phyloP scores from a whole-genome alignment of 1,140 invertebrate genomes.

The Thaumatotibia leucotreta region DNA sequence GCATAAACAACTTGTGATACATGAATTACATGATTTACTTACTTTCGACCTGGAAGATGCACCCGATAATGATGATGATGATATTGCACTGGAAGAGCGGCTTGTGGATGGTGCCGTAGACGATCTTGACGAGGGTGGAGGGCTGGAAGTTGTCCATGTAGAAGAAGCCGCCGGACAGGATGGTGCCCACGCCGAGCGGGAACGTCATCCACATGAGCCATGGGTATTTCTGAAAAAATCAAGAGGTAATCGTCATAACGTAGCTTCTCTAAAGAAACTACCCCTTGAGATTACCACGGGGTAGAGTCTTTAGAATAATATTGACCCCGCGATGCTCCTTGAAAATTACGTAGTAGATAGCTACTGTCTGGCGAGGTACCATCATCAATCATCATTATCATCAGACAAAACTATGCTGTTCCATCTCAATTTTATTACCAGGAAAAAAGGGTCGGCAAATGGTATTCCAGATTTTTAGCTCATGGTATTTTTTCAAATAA shows the following conservation, averaged over 20 bases:
- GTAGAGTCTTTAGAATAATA: background rate
- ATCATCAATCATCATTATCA: too few species aligned
- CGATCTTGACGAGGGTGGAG: constrained; percentile 25
- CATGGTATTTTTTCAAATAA: too few species aligned
- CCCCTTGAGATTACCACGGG: background rate
- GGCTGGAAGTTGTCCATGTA: constrained; percentile 35
- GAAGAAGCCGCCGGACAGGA: constrained; percentile 51
- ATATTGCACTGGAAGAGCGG: constrained; percentile 44
- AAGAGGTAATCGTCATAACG: constrained; percentile 13
- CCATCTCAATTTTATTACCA: too few species aligned
- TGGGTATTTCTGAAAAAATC: constrained; percentile 46
- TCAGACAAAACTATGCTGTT: too few species aligned
- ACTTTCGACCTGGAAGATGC: constrained; percentile 55
- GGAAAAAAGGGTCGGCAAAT: constrained; percentile 13
- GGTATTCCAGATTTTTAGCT: too few species aligned
- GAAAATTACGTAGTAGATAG: too few species aligned
- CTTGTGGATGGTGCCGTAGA: constrained; percentile 54
- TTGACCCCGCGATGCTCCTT: too few species aligned
- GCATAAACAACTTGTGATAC: too few species aligned
- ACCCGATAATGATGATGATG: constrained; percentile 34
- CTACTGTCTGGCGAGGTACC: too few species aligned
- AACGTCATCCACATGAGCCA: constrained; percentile 40
- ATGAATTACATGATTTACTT: constrained; percentile 20
- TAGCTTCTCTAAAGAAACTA: background rate
- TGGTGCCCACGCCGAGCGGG: constrained; percentile 41